These are phyloP conservation scores for Patella vulgata DNA, from an alignment of 1,140 invertebrate species.

Conservation along the genomic window DNA sequence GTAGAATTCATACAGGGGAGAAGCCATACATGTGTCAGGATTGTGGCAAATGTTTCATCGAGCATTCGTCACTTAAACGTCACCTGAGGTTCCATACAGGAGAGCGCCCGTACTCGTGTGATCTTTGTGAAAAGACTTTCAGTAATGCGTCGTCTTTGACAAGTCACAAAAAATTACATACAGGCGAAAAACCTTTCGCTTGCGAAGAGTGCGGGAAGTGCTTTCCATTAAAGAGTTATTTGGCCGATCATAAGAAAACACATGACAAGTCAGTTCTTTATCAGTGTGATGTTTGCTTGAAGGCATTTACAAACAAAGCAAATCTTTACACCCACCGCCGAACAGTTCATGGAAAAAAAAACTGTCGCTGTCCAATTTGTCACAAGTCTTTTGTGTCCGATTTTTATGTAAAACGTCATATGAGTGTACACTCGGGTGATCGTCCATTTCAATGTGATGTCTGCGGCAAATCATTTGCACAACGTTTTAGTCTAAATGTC, in stretches of 20 bases:
- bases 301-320: conserved; percentile 95
- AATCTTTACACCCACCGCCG: conserved; percentile 95
- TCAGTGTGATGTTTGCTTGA: conserved; percentile 89
- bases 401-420: conserved; percentile 76
- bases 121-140: conserved; percentile 89
- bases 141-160: conserved; percentile 85
- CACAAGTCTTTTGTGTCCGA: not conserved
- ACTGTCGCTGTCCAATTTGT: conserved; percentile 8
- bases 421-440: conserved; percentile 94
- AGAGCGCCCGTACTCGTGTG: conserved; percentile 61
- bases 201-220: conserved; percentile 69
- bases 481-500: conserved; percentile 89
- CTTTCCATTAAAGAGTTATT: conserved; percentile 26
- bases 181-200: conserved; percentile 80
- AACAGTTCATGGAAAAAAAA: too few relatives aligned
- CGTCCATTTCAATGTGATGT: conserved; percentile 98
- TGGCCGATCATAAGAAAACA: conserved; percentile 32
- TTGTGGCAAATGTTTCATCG: conserved; percentile 18
- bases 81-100: conserved; percentile 30
- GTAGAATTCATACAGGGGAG: conserved; percentile 10
- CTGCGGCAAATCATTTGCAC: conserved; percentile 97
- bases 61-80: conserved; percentile 12
- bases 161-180: conserved; percentile 84
- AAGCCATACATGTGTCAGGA: conserved; percentile 18
- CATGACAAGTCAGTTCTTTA: conserved; percentile 29